Conservation (phyloP, 1,140 invertebrate genomes). For the Ceratosolen fusciceps region DNA sequence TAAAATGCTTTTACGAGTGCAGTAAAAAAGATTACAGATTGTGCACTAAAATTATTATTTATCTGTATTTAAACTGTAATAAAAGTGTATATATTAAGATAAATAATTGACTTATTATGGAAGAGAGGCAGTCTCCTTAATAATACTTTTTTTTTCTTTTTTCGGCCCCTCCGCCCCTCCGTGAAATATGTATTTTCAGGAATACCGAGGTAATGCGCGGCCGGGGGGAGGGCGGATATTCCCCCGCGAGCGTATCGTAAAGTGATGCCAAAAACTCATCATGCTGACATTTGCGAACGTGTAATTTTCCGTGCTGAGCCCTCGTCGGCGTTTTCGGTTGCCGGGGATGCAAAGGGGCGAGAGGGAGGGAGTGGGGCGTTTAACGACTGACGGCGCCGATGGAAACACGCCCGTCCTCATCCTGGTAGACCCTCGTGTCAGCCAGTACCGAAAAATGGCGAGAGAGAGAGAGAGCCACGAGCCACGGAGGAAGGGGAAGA, state of each 20-base stretch:
- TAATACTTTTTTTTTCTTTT: background rate
- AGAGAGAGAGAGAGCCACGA: background rate
- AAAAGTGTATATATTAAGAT: slow-evolving; percentile 18
- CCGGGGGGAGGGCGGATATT: slow-evolving; percentile 1
- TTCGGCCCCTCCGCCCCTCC: too few species aligned
- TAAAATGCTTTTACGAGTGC: slow-evolving; percentile 23
- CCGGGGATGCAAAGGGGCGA: too few species aligned
- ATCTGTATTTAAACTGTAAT: slow-evolving; percentile 24
- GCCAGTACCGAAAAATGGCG: slow-evolving; percentile 3
- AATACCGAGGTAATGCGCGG: slow-evolving; percentile 5
- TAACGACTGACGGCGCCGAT: slow-evolving; percentile 12
- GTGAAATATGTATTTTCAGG: slow-evolving; percentile 19
- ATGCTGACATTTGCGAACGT: slow-evolving; percentile 27
- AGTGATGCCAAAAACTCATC: slow-evolving; percentile 16
- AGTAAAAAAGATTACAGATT: slow-evolving; percentile 24
- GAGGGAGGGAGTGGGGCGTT: too few species aligned
- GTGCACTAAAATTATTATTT: slow-evolving; percentile 23
- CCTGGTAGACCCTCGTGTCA: background rate
- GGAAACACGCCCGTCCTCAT: background rate
- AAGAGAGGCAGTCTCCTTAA: background rate
- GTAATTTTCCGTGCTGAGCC: slow-evolving; percentile 22
- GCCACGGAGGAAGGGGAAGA: background rate
- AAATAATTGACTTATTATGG: slow-evolving; percentile 30
- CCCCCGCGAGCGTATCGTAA: slow-evolving; percentile 10
- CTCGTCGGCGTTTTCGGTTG: background rate